Conservation (phyloP, 2,113 vertebrate genomes). For the Pica pica region DNA sequence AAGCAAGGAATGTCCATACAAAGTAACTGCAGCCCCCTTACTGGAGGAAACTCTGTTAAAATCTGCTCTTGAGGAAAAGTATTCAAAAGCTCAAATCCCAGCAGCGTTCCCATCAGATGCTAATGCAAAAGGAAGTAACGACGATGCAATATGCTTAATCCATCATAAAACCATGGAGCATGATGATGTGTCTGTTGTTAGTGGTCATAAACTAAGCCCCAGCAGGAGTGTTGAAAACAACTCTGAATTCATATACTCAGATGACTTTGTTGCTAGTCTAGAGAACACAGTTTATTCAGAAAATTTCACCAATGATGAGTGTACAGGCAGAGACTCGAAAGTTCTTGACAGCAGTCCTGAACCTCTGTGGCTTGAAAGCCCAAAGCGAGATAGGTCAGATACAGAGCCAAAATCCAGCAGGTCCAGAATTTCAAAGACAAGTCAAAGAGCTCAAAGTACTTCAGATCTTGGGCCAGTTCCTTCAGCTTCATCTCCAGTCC, state of each 20-base stretch:
- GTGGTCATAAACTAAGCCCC: not conserved
- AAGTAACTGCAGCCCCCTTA: not conserved
- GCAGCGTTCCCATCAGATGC: conserved; percentile 11
- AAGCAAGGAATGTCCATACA: not conserved
- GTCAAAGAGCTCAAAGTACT: conserved; percentile 16
- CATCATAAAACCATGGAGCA: not conserved
- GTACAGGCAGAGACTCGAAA: conserved; percentile 50
- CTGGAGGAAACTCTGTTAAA: not conserved
- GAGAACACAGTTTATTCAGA: conserved; percentile 74
- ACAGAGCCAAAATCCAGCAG: conserved; percentile 22
- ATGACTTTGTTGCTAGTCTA: conserved; percentile 60
- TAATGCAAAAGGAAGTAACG: not conserved
- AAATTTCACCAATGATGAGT: conserved; percentile 76
- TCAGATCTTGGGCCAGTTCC: conserved; percentile 66
- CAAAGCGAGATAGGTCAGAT: conserved; percentile 29
- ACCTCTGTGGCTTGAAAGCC: conserved; percentile 5
- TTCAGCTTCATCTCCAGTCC: conserved; percentile 76
- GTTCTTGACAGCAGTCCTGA: conserved; percentile 65
- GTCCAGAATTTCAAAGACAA: conserved; percentile 40
- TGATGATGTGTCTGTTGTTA: not conserved
- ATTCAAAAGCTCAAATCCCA: conserved; percentile 16
- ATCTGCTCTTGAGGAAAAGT: not conserved
- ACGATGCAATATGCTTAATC: not conserved
- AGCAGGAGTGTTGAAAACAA: conserved; percentile 41
- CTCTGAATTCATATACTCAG: conserved; percentile 63